These are phyloP conservation scores for Centrocercus urophasianus DNA, from an alignment of 2,113 vertebrate species.

Conservation along the genomic window DNA sequence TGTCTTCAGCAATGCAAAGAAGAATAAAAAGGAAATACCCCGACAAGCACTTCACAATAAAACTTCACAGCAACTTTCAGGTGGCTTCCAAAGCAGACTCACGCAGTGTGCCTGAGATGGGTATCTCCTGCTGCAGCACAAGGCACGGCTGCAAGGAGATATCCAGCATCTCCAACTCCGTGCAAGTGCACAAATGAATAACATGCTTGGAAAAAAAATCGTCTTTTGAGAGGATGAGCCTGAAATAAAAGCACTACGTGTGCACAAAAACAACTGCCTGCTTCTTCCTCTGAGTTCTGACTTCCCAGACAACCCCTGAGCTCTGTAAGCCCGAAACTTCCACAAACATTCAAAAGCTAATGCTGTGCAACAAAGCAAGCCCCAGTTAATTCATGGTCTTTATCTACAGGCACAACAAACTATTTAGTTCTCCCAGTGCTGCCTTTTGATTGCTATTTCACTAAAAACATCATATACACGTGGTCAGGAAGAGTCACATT, in stretches of 20 bases:
- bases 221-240: background rate
- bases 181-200: background rate
- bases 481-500: background rate
- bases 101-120: background rate
- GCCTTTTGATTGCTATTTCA: background rate
- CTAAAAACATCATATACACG: background rate
- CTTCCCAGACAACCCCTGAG: background rate
- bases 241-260: background rate
- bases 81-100: conserved; percentile 35
- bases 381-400: background rate
- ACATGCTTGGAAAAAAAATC: background rate
- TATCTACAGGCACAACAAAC: rapidly evolving
- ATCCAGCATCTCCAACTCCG: background rate
- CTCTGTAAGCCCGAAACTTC: background rate
- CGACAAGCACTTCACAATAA: background rate
- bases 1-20: background rate
- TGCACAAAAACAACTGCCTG: background rate
- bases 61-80: background rate
- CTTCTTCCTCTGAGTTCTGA: background rate
- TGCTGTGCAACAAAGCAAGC: background rate
- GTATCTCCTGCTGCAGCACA: background rate
- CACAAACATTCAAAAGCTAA: background rate
- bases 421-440: background rate
- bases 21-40: background rate
- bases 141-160: background rate